A percentile compares a stretch with the other conserved stretches of the same genome.
phyloP scores from a whole-genome alignment of 2,888 invertebrate genomes.

The Trissoscelio sp. region DNA sequence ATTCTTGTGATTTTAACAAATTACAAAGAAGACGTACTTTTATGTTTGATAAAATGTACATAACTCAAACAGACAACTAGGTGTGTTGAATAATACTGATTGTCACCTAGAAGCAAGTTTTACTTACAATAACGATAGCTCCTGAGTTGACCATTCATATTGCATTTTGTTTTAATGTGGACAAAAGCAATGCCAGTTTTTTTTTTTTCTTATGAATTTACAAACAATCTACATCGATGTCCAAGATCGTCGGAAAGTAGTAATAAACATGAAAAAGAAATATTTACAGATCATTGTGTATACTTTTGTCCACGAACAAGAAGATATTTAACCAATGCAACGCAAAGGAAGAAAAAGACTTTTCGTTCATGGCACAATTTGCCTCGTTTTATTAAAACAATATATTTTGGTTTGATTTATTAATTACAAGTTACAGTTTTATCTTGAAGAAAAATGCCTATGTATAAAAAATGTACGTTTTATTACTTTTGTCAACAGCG shows the following conservation, averaged over 20 bases:
- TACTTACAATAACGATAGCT: slow-evolving; percentile 57
- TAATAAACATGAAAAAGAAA: background rate
- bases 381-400: slow-evolving; percentile 56
- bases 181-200: slow-evolving; percentile 31
- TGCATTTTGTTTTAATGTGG: slow-evolving; percentile 44
- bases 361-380: slow-evolving; percentile 71
- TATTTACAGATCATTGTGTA: slow-evolving; percentile 36
- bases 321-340: slow-evolving; percentile 3
- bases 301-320: slow-evolving; percentile 38
- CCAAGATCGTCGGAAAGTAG: background rate
- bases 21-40: slow-evolving; percentile 12
- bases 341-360: slow-evolving; percentile 6
- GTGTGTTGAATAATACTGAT: slow-evolving; percentile 69
- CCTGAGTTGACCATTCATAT: slow-evolving; percentile 63
- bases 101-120: slow-evolving; percentile 68
- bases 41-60: slow-evolving; percentile 45
- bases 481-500: slow-evolving; percentile 21
- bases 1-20: slow-evolving; percentile 25
- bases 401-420: slow-evolving; percentile 14
- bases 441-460: background rate
- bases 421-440: slow-evolving; percentile 4
- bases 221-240: slow-evolving; percentile 25
- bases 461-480: slow-evolving; percentile 8
- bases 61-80: slow-evolving; percentile 61
- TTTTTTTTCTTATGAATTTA: slow-evolving; percentile 7